Evolutionary conservation across 2,888 invertebrate genomes (phyloP).

Genomic region (Bimastos eiseni): DNA sequence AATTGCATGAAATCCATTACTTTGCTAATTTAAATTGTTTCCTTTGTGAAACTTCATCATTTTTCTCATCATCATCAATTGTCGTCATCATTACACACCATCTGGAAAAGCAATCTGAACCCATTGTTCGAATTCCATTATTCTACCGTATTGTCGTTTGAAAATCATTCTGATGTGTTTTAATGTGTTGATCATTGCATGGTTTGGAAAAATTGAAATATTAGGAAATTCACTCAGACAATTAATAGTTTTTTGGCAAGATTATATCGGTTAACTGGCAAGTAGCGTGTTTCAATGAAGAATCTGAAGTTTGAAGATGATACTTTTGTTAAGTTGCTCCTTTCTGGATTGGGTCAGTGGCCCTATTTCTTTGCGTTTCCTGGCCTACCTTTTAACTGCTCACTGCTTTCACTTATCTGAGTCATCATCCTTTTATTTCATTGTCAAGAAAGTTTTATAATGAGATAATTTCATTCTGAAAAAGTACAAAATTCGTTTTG

Average conservation of each 20-base stretch:
- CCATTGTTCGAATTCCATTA: background rate
- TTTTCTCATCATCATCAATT: background rate
- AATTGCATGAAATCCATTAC: background rate
- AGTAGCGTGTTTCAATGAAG: background rate
- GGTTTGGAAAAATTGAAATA: background rate
- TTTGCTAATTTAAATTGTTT: background rate
- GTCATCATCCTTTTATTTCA: too few species aligned
- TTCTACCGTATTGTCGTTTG: background rate
- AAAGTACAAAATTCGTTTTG: too few species aligned
- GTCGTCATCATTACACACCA: too few species aligned
- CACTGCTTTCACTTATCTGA: too few species aligned
- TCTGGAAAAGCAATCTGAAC: background rate
- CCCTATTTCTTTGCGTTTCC: too few species aligned
- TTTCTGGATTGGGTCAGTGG: background rate
- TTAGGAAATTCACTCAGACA: background rate
- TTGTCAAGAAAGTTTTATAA: too few species aligned
- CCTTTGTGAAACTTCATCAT: background rate
- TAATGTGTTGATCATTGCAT: background rate
- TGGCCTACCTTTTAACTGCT: too few species aligned
- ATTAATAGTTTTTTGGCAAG: background rate
- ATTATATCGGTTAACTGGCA: background rate
- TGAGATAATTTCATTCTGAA: too few species aligned
- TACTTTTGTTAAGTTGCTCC: background rate
- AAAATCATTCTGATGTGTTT: background rate
- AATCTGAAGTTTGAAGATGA: background rate